Evolutionary conservation across 1,140 invertebrate species (phyloP).

Genomic region (Antheraea pernyi): DNA sequence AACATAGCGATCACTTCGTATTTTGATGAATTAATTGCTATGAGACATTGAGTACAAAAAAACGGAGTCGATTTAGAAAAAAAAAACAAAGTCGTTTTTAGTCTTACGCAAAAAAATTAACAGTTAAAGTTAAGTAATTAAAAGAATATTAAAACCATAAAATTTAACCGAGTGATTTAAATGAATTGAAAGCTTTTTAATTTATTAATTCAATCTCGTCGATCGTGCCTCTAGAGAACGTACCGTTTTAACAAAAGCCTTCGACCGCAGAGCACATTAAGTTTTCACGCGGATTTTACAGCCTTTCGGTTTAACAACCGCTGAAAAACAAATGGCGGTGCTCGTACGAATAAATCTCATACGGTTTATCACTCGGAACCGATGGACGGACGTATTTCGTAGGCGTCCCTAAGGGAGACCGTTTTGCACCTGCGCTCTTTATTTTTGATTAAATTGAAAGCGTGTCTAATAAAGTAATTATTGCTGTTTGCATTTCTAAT

Average conservation of each 20-base stretch:
- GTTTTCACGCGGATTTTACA: constrained; percentile 35
- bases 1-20: too few relatives aligned
- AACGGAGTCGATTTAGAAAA: too few relatives aligned
- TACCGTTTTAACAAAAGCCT: constrained; percentile 9
- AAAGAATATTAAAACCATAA: too few relatives aligned
- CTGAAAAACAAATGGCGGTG: constrained; percentile 47
- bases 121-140: too few relatives aligned
- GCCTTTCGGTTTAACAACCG: constrained; percentile 50
- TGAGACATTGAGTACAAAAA: too few relatives aligned
- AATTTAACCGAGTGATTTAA: too few relatives aligned
- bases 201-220: background rate
- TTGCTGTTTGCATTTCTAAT: too few relatives aligned
- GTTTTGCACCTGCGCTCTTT: background rate
- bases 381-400: background rate
- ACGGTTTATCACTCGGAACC: constrained; percentile 52
- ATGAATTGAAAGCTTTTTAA: background rate
- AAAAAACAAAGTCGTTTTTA: too few relatives aligned
- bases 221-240: background rate
- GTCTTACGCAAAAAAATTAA: too few relatives aligned
- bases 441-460: background rate
- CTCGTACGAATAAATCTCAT: constrained; percentile 51
- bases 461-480: too few relatives aligned
- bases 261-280: constrained; percentile 35
- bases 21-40: too few relatives aligned
- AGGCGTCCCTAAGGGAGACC: background rate